Conservation (phyloP, 2,797 vertebrate species). For the Lateolabrax maculatus region DNA sequence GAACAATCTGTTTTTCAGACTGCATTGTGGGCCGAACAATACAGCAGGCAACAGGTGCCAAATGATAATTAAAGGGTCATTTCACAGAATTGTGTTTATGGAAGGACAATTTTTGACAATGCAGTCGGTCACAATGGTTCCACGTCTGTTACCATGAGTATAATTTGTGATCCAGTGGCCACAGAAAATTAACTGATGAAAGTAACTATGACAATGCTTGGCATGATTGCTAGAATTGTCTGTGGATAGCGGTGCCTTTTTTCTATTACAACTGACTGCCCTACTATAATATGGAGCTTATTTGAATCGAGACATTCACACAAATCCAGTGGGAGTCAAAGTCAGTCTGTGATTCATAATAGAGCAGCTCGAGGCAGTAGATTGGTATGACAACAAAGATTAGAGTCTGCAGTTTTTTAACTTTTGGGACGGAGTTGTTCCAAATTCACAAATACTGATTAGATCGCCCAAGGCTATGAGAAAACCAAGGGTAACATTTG, state of each 20-base stretch:
- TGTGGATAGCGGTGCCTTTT: background rate
- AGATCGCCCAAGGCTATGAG: conserved; percentile 21
- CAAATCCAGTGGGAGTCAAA: conserved; percentile 41
- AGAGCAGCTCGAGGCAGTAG: conserved; percentile 37
- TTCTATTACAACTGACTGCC: conserved; percentile 23
- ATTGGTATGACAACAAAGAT: conserved; percentile 57
- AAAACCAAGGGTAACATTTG: conserved; percentile 13
- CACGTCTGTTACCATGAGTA: background rate
- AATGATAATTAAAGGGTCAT: no score
- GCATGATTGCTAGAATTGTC: background rate
- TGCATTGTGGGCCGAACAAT: no score
- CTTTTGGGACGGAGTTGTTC: conserved; percentile 25
- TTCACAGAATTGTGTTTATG: no score
- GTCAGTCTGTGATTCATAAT: conserved; percentile 45
- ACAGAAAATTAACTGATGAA: background rate
- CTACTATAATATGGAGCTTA: conserved; percentile 27
- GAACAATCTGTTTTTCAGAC: no score
- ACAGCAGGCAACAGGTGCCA: no score
- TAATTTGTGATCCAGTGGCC: background rate
- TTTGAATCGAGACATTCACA: conserved; percentile 50
- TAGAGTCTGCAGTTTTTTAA: conserved; percentile 32
- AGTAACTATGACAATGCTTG: background rate
- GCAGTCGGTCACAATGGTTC: background rate
- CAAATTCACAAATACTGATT: conserved; percentile 54
- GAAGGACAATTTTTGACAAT: background rate